Evolutionary conservation across 1,140 invertebrate genomes (phyloP).

Genomic region (Drosophila subobscura): DNA sequence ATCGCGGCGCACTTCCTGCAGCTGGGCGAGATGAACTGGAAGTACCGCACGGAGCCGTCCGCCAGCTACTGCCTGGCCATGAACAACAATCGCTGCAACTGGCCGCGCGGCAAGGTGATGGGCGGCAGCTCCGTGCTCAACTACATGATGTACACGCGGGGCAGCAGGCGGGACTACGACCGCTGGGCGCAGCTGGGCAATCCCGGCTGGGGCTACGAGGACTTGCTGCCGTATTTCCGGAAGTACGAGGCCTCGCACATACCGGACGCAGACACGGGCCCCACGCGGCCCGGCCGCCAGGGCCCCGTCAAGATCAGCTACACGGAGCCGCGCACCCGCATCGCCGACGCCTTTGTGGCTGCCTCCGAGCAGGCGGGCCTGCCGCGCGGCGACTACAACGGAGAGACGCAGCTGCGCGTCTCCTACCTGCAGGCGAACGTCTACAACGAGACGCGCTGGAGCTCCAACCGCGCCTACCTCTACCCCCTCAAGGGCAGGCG

Average conservation of each 20-base stretch:
- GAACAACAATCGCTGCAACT: constrained; percentile 86
- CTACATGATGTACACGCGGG: constrained; percentile 95
- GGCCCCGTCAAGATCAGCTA: constrained; percentile 85
- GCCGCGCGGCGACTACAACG: constrained; percentile 89
- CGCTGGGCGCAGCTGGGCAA: constrained; percentile 91
- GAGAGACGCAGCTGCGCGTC: constrained; percentile 86
- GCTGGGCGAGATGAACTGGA: constrained; percentile 87
- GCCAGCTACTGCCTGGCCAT: constrained; percentile 82
- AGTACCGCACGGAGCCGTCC: constrained; percentile 87
- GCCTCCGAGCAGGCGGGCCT: constrained; percentile 88
- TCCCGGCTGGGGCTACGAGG: constrained; percentile 91
- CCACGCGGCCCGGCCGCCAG: constrained; percentile 85
- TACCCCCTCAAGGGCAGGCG: constrained; percentile 86
- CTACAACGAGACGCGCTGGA: constrained; percentile 88
- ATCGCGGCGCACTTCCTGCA: constrained; percentile 87
- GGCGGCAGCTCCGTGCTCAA: constrained; percentile 94
- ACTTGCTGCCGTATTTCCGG: constrained; percentile 91
- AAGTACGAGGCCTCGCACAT: constrained; percentile 89
- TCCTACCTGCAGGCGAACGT: constrained; percentile 87
- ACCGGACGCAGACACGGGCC: constrained; percentile 84
- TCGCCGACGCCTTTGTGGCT: constrained; percentile 87
- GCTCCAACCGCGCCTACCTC: constrained; percentile 90
- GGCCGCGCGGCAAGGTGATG: constrained; percentile 90
- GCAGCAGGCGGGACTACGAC: constrained; percentile 90
- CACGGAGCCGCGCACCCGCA: constrained; percentile 85